These are phyloP conservation scores for Hyposoter dolosus DNA, from an alignment of 2,888 invertebrate genomes.

Conservation along the genomic window DNA sequence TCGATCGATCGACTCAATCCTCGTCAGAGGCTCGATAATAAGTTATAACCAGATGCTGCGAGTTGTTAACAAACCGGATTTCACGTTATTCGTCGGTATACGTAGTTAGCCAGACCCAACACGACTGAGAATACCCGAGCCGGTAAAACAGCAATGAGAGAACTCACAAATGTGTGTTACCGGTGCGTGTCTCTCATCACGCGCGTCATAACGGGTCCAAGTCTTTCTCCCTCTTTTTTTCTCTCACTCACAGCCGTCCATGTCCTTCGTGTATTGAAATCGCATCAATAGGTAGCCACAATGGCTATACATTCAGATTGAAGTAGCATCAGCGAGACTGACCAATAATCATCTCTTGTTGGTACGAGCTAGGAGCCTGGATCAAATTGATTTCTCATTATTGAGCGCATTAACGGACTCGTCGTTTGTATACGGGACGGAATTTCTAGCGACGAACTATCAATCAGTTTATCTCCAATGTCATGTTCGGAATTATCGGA, in stretches of 20 bases:
- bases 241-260: not conserved
- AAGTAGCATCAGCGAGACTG: not conserved
- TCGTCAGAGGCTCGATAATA: not conserved
- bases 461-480: constrained; percentile 34
- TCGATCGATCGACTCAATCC: not conserved
- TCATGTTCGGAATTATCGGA: not conserved
- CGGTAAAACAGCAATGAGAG: constrained; percentile 49
- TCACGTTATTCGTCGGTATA: constrained; percentile 51
- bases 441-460: constrained; percentile 48
- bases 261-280: constrained; percentile 32
- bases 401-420: constrained; percentile 23
- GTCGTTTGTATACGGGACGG: not conserved
- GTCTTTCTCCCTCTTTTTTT: constrained; percentile 1
- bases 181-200: constrained; percentile 54
- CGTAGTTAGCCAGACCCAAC: constrained; percentile 3
- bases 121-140: constrained; percentile 19
- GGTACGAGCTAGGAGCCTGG: not conserved
- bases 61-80: constrained; percentile 62
- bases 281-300: constrained; percentile 32
- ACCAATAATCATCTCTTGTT: constrained; percentile 27
- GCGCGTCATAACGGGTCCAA: constrained; percentile 54
- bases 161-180: constrained; percentile 62
- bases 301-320: constrained; percentile 16
- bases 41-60: not conserved
- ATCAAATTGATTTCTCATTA: constrained; percentile 49